Base-by-base conservation (phyloP, 1,140 invertebrate genomes). In the Drosophila kepulauana region DNA sequence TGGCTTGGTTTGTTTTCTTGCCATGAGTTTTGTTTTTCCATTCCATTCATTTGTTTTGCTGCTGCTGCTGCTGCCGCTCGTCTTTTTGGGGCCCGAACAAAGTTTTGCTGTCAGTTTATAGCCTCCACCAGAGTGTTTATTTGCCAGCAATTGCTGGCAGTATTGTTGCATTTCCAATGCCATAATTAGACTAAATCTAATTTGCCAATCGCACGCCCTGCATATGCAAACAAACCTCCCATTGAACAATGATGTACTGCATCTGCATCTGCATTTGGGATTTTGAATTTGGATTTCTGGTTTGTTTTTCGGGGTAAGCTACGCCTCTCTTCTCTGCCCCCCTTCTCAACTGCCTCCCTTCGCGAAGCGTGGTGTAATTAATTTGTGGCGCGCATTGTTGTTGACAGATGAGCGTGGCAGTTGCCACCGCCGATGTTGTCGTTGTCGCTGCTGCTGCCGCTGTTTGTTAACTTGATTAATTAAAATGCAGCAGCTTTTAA, bases 111-210 rank as follows among this genome's bases (percentile, higher is more conserved):
- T 38, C 70, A 58, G 57, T 49, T 73, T 67, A 51, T 59, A 51
- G 59, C 11, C n/a, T 48, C 16, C 33, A 35, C 70, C 20, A 25
- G 20, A 25, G 20, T 65, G 66, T 71, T 64, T 67, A 49, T 64
- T 75, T 79, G 43, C 45, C 48, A 52, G 79, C 71, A 54, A 68
- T 84, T 79, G 59, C 76, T 72, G 70, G 20, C 46, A 58, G 72
- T 49, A 45, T 66, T 73, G 58, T 79, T 86, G 58, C 78, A 85
- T 77, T 73, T 78, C 82, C 76, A 75, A 74, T 89, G 78, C 78
- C 85, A 84, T 89, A 88, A 88, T 89, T 85, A 89, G 67, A 57
- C 65, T 61, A 76, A 85, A 89, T 89, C 85, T 89, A 88, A 88
- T 88, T 88, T 87, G 73, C 70, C 71, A 87, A 87, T 88, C 73